Evolutionary conservation across 1,140 invertebrate genomes (phyloP).

Genomic region (Pristionchus pacificus): DNA sequence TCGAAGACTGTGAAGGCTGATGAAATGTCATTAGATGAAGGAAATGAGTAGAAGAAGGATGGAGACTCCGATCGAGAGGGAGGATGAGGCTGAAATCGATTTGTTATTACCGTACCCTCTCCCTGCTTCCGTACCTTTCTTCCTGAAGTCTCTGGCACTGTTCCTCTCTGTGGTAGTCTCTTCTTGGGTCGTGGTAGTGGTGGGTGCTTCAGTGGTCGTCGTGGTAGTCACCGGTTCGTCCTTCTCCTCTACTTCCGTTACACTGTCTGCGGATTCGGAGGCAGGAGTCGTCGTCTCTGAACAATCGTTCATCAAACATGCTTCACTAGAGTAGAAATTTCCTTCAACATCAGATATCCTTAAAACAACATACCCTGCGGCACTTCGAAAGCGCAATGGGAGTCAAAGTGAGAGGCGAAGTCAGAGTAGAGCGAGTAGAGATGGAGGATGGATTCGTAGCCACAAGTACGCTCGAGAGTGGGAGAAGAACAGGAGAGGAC

Average conservation of each 20-base stretch:
- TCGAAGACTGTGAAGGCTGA: not conserved
- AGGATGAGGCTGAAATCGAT: not conserved
- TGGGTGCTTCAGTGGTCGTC: not conserved
- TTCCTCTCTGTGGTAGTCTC: not conserved
- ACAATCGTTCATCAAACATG: no score
- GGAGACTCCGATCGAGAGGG: not conserved
- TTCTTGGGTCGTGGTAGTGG: not conserved
- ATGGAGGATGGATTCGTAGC: constrained; percentile 50
- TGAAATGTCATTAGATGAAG: not conserved
- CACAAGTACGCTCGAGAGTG: constrained; percentile 37
- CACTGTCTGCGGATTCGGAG: not conserved
- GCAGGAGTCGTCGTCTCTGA: not conserved
- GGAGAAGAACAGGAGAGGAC: constrained; percentile 40
- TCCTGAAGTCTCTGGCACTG: not conserved
- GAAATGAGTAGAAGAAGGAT: not conserved
- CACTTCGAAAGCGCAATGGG: not conserved
- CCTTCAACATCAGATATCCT: no score
- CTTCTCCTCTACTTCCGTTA: not conserved
- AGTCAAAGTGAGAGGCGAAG: not conserved
- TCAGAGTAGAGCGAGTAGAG: constrained; percentile 34
- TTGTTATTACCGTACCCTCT: not conserved
- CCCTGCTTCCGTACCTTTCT: not conserved
- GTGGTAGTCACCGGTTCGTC: not conserved
- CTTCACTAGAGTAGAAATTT: no score
- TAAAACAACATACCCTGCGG: no score